Conservation (phyloP, 2,797 vertebrate genomes). For the Hippocampus kuda region DNA sequence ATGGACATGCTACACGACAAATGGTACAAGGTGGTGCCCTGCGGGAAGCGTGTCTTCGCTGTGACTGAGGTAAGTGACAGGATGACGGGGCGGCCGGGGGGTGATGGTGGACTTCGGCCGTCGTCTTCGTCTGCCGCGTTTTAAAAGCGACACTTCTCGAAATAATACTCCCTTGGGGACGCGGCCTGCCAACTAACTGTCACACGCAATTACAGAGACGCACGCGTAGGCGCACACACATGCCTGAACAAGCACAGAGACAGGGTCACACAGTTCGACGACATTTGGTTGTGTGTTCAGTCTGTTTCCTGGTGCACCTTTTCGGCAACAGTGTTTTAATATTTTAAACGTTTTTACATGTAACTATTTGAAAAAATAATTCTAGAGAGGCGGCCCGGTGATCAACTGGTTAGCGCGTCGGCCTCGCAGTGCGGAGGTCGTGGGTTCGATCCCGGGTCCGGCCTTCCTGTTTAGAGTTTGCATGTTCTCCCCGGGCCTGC, state of each 20-base stretch:
- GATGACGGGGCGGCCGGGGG: conserved; percentile 8
- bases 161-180: conserved; percentile 48
- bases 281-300: neutral
- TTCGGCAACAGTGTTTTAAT: neutral
- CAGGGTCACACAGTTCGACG: neutral
- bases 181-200: conserved; percentile 28
- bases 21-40: conserved; percentile 94
- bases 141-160: conserved; percentile 33
- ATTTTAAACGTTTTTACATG: neutral
- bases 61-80: conserved; percentile 78
- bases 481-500: too few species aligned
- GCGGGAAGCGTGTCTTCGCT: conserved; percentile 86
- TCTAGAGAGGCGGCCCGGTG: too few species aligned
- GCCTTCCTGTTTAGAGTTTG: too few species aligned
- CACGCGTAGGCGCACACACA: conserved; percentile 25
- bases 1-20: conserved; percentile 97
- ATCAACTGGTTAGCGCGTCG: too few species aligned
- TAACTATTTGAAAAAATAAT: neutral
- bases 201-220: conserved; percentile 7
- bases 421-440: too few species aligned
- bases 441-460: too few species aligned
- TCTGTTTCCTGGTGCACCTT: neutral
- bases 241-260: conserved; percentile 13
- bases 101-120: conserved; percentile 19
- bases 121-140: conserved; percentile 45